These are phyloP conservation scores for Beris morrisii DNA, from an alignment of 2,888 invertebrate genomes.

Conservation along the genomic window DNA sequence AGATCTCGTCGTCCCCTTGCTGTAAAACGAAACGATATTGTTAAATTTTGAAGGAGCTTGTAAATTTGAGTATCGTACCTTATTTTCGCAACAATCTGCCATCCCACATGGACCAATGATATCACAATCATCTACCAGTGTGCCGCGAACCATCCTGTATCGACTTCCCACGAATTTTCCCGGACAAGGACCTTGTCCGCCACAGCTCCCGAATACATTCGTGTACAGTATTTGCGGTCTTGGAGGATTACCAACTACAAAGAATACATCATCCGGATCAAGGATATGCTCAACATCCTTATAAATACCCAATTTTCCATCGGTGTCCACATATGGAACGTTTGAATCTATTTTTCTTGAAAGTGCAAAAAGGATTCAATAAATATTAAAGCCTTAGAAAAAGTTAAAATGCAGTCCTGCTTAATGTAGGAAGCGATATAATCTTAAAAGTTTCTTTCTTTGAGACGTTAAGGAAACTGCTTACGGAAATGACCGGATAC, in stretches of 20 bases:
- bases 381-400: conserved; percentile 7
- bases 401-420: neutral
- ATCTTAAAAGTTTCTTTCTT: neutral
- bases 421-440: neutral
- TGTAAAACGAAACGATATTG: no score
- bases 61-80: neutral
- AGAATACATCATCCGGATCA: conserved; percentile 35
- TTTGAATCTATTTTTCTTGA: neutral
- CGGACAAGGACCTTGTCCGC: conserved; percentile 1
- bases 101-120: conserved; percentile 1
- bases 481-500: no score
- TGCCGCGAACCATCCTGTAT: conserved; percentile 29
- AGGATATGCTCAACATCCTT: conserved; percentile 26
- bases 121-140: conserved; percentile 24
- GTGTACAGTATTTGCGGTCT: neutral
- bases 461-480: no score
- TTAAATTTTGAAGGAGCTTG: neutral
- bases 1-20: conserved; percentile 8
- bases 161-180: conserved; percentile 15
- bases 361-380: neutral
- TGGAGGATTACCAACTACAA: conserved; percentile 34
- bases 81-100: conserved; percentile 1
- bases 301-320: conserved; percentile 22
- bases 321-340: conserved; percentile 9
- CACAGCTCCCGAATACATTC: conserved; percentile 6